A percentile compares a stretch with the other conserved stretches of the same genome.
Conservation (phyloP, 2,888 invertebrate genomes). For the Malacosoma neustria region DNA sequence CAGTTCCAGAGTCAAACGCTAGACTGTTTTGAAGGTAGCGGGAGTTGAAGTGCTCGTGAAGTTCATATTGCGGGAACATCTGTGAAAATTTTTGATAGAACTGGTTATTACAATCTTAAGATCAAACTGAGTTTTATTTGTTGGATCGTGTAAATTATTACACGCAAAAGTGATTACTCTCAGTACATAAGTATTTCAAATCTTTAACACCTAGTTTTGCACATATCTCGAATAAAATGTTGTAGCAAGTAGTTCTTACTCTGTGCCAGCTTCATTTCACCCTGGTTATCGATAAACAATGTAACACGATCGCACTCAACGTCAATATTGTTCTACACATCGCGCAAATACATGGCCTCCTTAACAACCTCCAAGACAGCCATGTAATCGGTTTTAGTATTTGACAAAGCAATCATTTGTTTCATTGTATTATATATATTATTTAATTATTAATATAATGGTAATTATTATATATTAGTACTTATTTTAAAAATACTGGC, state of each 20-base stretch:
- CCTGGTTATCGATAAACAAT: conserved; percentile 3
- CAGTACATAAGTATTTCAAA: neutral
- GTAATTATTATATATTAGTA: no score
- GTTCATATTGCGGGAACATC: conserved; percentile 77
- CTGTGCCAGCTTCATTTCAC: conserved; percentile 2
- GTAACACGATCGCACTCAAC: neutral
- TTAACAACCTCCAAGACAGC: conserved; percentile 9
- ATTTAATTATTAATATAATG: conserved; percentile 8
- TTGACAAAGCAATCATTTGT: conserved; percentile 3
- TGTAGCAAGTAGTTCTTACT: conserved; percentile 5
- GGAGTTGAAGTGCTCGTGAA: conserved; percentile 82
- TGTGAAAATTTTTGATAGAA: no score
- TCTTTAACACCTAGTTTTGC: neutral
- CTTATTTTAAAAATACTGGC: no score
- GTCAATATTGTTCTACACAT: conserved; percentile 2
- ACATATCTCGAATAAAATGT: conserved; percentile 9
- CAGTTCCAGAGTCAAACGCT: conserved; percentile 44
- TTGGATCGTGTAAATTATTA: no score
- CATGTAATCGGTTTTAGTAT: conserved; percentile 6
- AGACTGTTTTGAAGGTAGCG: conserved; percentile 80
- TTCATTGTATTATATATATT: conserved; percentile 12
- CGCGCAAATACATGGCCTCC: conserved; percentile 6
- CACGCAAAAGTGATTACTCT: no score
- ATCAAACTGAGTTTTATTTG: no score
- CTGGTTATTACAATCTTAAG: no score